Evolutionary conservation across 2,888 invertebrate species (phyloP), one percentile per base, ranked within the genome.

Genomic region (Drosophila borborema): DNA sequence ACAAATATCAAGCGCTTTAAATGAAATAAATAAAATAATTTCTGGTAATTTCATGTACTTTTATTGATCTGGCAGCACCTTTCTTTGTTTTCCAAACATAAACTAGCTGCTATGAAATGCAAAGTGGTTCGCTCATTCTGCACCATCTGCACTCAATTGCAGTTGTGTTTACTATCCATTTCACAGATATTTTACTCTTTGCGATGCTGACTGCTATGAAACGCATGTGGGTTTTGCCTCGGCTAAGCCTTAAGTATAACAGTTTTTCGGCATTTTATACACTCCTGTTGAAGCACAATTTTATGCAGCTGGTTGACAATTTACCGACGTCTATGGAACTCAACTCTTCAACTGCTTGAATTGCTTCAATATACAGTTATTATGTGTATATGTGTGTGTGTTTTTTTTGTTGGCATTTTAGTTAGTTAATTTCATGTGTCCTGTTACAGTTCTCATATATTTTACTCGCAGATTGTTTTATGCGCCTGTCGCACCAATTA

Each of bases 401-500:
- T 16, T n/a, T 7, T n/a, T 8, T 10, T 40, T 54, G 43, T n/a
- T 40, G 40, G 20, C 23, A 36, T 63, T 72, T 63, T 53, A 41
- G 59, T 63, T 60, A 74, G 58, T 64, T 77, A 62, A 75, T 77
- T 77, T 66, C 45, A 45, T 66, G 54, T 67, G 72, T 60, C 67
- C 71, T 46, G 67, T 63, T 48, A 53, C 51, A 74, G 58, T 67
- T 63, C 63, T 64, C 38, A 72, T 68, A 53, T 78, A 86, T 86
- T 86, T 87, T 74, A 68, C 64, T 68, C 40, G 34, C 58, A 73
- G 75, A 79, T 81, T 81, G 79, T 77, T 73, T 78, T 82, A 60
- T 75, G 66, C 41, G 63, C 49, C 72, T 65, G 65, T 76, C 72
- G 46, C 80, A 68, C 72, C 80, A 79, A 75, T 72, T 75, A 80